These are phyloP conservation scores for Geotrypetes seraphini DNA, from an alignment of 2,797 vertebrate species.

Conservation along the genomic window DNA sequence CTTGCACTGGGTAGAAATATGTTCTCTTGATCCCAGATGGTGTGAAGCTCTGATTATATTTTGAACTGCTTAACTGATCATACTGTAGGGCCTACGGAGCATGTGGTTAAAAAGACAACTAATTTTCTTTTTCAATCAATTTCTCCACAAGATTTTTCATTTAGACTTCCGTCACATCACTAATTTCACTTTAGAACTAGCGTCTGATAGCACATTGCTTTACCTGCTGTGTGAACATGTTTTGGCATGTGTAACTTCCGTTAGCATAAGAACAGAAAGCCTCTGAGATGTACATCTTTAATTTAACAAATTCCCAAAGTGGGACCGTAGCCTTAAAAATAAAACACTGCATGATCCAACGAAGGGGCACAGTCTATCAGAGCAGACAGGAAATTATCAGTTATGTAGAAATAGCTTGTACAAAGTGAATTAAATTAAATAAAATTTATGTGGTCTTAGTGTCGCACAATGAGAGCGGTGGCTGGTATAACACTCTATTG, in stretches of 20 bases:
- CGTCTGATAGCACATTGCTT: slow-evolving; percentile 30
- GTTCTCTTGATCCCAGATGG: slow-evolving; percentile 13
- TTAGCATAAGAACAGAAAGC: slow-evolving; percentile 27
- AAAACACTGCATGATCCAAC: slow-evolving; percentile 10
- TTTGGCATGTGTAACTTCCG: slow-evolving; percentile 44
- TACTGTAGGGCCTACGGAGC: slow-evolving; percentile 7
- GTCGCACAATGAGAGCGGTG: too few species aligned
- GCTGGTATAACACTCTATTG: too few species aligned
- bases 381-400: neutral
- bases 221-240: slow-evolving; percentile 49
- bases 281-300: slow-evolving; percentile 17
- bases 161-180: slow-evolving; percentile 30
- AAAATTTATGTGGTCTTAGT: neutral
- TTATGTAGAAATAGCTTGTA: slow-evolving; percentile 1
- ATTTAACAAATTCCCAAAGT: slow-evolving; percentile 24
- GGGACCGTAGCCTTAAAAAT: slow-evolving; percentile 4
- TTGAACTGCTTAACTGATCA: slow-evolving; percentile 27
- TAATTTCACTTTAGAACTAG: slow-evolving; percentile 48
- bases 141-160: slow-evolving; percentile 49
- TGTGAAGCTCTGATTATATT: slow-evolving; percentile 16
- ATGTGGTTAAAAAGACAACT: slow-evolving; percentile 27
- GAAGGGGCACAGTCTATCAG: slow-evolving; percentile 2
- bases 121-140: slow-evolving; percentile 52
- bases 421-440: neutral
- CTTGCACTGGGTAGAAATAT: slow-evolving; percentile 4